phyloP scores from a whole-genome alignment of 2,888 invertebrate genomes.

The Dione juno region DNA sequence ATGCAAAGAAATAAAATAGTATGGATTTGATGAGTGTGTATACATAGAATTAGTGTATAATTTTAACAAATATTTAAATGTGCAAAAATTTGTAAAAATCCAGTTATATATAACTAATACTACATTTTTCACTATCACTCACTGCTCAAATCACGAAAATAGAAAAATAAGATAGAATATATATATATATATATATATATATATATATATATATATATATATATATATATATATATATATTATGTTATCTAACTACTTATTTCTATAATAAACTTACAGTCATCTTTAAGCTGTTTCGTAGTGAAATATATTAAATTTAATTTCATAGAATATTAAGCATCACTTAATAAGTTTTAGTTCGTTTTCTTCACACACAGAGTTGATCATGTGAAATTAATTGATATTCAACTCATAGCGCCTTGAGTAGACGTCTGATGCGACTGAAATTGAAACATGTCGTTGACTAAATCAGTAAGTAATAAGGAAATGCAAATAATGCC shows the following conservation, averaged over 20 bases:
- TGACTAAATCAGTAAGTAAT: constrained; percentile 63
- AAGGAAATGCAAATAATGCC: constrained; percentile 79
- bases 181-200: background rate
- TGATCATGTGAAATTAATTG: constrained; percentile 68
- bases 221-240: no score
- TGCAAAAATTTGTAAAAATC: background rate
- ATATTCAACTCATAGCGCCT: constrained; percentile 64
- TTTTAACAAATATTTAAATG: background rate
- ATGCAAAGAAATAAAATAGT: no score
- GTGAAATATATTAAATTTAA: constrained; percentile 7
- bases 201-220: no score
- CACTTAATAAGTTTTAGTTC: constrained; percentile 1
- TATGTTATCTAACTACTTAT: background rate
- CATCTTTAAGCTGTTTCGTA: constrained; percentile 2
- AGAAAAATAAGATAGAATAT: background rate
- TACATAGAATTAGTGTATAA: no score
- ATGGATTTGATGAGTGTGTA: no score
- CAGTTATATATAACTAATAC: background rate
- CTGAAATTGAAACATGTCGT: constrained; percentile 76
- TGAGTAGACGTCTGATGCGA: constrained; percentile 61
- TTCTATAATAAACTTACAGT: background rate
- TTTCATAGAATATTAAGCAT: constrained; percentile 8
- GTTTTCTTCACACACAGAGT: constrained; percentile 25
- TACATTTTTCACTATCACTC: background rate
- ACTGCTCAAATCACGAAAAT: background rate